Base-by-base conservation (phyloP, 2,888 invertebrate species). In the Hydraecia micacea region DNA sequence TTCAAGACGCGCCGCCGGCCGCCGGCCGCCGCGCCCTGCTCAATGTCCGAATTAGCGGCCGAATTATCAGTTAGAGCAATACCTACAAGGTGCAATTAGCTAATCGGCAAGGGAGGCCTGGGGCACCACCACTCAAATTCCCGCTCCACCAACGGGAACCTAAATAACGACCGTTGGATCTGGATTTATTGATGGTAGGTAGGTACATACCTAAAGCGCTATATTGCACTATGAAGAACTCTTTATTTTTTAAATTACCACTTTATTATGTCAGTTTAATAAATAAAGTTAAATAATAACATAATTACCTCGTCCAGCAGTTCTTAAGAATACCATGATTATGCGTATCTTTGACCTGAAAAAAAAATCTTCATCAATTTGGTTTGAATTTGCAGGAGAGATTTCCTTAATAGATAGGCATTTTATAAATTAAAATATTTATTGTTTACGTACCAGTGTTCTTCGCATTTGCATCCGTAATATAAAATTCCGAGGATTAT, bases 391-490 rank as follows among this genome's bases (percentile, higher is more conserved):
- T 28, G 28, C 8, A 36, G 36, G 9, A 15, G 15, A 52, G 5
- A 36, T 36, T 32, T 49, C 46, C 5, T 0, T 58, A 55, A 1
- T 52, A 55, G 2, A 2, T 13, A 52, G 2, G 49, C 28, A 39
- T 32, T 60, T 46, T 15, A 28, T 18, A 28, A 25, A 39, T 62
- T 1, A 68, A 32, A 15, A 32, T 52, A n/a, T 49, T 36, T 36
- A 36, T 70, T 71, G 49, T 77, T 82, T 77, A 90, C 92, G 91
- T 90, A 95, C 95, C 90, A 91, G 88, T 36, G 90, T 90, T 85
- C 94, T 91, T 86, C 95, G 91, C 85, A 93, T 90, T 83, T 95
- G 91, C 93, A 94, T 92, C 28, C 94, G 92, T 69, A 94, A 84
- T 55, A 90, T 82, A 75, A 88, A 77, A 81, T 93, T 90, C 32